phyloP scores from a whole-genome alignment of 2,797 vertebrate genomes.

The Loriculus beryllinus region DNA sequence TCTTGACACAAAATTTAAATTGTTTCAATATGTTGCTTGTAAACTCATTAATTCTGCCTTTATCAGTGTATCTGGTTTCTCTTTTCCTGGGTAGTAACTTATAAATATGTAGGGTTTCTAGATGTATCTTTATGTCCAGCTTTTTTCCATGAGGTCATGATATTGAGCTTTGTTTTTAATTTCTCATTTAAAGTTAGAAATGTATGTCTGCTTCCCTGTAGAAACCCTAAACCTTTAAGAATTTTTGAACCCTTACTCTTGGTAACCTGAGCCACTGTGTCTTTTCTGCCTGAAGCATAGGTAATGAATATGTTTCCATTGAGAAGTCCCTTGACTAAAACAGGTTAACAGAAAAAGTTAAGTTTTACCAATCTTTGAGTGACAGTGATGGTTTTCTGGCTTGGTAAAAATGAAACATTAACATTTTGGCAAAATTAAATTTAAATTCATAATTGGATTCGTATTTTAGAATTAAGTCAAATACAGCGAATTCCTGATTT shows the following conservation, averaged over 20 bases:
- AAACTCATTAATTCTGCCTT: slow-evolving; percentile 42
- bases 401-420: neutral
- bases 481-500: neutral
- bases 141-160: slow-evolving; percentile 11
- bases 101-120: neutral
- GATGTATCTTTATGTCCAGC: slow-evolving; percentile 26
- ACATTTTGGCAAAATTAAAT: neutral
- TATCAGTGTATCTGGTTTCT: slow-evolving; percentile 47
- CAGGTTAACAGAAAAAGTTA: neutral
- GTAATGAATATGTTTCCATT: neutral
- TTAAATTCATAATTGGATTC: neutral
- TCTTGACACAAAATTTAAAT: neutral
- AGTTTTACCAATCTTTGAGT: neutral
- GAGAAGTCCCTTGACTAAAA: neutral
- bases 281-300: neutral
- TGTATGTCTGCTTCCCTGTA: neutral
- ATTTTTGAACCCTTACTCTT: neutral
- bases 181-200: slow-evolving; percentile 24
- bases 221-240: neutral
- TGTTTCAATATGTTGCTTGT: slow-evolving; percentile 6
- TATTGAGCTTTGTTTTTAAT: neutral
- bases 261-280: neutral
- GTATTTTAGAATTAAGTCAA: neutral
- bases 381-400: neutral
- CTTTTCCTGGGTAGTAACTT: slow-evolving; percentile 39